A percentile compares a stretch with the other conserved stretches of the same genome.
Evolutionary conservation across 2,113 vertebrate species (phyloP).

Genomic region (Phaethornis superciliosus): DNA sequence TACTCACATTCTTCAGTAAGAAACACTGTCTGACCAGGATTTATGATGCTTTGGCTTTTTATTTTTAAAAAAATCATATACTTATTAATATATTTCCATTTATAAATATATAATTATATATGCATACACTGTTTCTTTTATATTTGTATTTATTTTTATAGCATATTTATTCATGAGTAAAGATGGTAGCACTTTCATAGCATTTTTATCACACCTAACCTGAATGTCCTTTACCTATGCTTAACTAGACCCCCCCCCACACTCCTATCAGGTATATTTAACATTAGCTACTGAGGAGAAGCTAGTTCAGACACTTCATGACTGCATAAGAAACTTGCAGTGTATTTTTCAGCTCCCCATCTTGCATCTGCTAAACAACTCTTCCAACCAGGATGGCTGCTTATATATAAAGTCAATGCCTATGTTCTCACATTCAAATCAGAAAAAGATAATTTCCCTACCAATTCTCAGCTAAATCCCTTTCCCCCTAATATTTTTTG

Average conservation of each 20-base stretch:
- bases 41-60: constrained; percentile 18
- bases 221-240: background rate
- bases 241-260: background rate
- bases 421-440: background rate
- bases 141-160: background rate
- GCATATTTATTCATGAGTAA: background rate
- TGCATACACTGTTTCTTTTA: background rate
- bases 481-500: background rate
- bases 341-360: background rate
- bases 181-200: background rate
- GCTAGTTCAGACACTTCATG: background rate
- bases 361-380: background rate
- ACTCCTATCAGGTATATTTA: background rate
- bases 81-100: background rate
- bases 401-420: background rate
- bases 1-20: constrained; percentile 40
- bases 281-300: background rate
- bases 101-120: background rate
- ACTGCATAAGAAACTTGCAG: background rate
- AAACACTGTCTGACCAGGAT: constrained; percentile 31
- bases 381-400: background rate
- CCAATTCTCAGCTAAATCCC: background rate
- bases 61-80: background rate
- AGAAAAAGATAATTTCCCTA: background rate
- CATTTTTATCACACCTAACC: background rate